phyloP scores from a whole-genome alignment of 2,113 vertebrate genomes.

The Rostratula benghalensis region DNA sequence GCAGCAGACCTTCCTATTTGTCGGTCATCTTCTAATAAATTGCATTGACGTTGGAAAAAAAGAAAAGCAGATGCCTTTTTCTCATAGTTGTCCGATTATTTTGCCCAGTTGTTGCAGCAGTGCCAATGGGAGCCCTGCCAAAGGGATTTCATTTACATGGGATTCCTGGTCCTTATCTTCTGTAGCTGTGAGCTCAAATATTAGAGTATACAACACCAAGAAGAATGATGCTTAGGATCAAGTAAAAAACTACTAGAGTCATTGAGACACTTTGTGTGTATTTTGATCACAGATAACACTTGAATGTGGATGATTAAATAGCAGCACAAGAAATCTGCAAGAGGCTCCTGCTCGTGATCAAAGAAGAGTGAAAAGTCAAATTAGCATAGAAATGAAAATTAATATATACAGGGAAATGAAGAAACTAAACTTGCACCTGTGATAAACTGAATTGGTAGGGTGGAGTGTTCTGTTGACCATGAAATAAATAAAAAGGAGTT shows the following conservation, averaged over 20 bases:
- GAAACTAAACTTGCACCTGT: background rate
- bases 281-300: background rate
- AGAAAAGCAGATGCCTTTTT: background rate
- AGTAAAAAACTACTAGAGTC: background rate
- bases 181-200: background rate
- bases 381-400: background rate
- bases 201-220: background rate
- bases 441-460: background rate
- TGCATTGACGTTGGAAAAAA: background rate
- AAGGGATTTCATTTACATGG: background rate
- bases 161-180: background rate
- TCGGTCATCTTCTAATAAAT: background rate
- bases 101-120: background rate
- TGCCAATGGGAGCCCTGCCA: background rate
- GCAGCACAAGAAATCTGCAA: background rate
- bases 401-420: background rate
- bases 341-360: background rate
- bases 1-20: background rate
- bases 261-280: background rate
- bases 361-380: background rate
- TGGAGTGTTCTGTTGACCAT: background rate
- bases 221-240: fast-evolving
- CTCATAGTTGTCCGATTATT: background rate
- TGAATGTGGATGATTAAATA: background rate
- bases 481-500: background rate